Evolutionary conservation across 2,113 vertebrate genomes (phyloP).

Genomic region (Pavo muticus): DNA sequence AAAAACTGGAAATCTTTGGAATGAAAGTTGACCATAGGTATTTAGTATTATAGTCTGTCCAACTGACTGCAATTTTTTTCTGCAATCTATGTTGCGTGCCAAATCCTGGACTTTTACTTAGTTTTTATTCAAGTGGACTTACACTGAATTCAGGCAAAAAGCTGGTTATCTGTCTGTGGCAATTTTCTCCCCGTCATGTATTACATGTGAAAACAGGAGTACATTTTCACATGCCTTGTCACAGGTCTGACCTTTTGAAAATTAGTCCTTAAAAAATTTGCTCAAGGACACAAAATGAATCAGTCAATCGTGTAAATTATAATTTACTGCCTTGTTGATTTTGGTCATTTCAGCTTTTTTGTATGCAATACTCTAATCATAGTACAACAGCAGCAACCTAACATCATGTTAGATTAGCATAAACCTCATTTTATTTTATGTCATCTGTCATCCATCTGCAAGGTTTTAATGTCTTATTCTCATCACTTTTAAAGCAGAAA

Average conservation of each 20-base stretch:
- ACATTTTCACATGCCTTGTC: neutral
- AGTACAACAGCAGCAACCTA: constrained; percentile 23
- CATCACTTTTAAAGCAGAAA: constrained; percentile 46
- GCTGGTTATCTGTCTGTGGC: neutral
- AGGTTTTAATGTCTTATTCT: constrained; percentile 48
- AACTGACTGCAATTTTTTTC: neutral
- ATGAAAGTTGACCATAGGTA: neutral
- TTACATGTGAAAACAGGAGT: neutral
- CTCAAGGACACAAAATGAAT: neutral
- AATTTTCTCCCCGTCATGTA: neutral
- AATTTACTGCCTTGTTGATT: constrained; percentile 30
- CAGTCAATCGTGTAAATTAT: neutral
- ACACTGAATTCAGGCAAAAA: neutral
- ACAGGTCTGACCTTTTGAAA: neutral
- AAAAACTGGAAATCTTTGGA: neutral
- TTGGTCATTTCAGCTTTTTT: constrained; percentile 45
- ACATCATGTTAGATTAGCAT: constrained; percentile 8
- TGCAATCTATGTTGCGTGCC: neutral
- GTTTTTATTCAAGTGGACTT: neutral
- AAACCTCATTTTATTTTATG: constrained; percentile 46
- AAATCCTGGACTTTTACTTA: neutral
- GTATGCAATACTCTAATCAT: neutral
- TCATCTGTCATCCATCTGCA: constrained; percentile 15
- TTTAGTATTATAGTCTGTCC: neutral
- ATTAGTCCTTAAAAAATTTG: neutral